Conservation (phyloP, 2,888 invertebrate species). For the Linnaemya tessellans region DNA sequence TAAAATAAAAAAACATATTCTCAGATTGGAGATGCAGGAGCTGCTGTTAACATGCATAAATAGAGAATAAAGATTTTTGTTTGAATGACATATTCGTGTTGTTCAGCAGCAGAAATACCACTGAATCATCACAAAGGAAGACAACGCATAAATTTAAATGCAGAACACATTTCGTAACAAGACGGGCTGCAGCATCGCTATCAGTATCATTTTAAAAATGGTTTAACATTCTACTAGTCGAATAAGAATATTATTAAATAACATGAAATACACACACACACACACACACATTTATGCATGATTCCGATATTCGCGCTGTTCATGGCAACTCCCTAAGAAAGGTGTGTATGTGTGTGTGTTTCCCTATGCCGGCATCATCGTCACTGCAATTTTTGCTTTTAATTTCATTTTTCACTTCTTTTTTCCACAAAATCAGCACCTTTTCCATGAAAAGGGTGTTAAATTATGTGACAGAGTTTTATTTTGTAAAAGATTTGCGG, state of each 20-base stretch:
- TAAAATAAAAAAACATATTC: background rate
- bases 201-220: constrained; percentile 66
- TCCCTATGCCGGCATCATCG: constrained; percentile 1
- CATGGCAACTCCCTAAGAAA: background rate
- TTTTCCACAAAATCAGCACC: constrained; percentile 68
- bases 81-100: constrained; percentile 48
- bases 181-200: constrained; percentile 25
- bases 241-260: constrained; percentile 44
- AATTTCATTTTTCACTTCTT: constrained; percentile 27
- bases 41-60: constrained; percentile 13
- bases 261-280: constrained; percentile 7
- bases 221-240: constrained; percentile 50
- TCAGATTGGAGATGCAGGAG: background rate
- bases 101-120: constrained; percentile 46
- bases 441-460: constrained; percentile 66
- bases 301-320: constrained; percentile 33
- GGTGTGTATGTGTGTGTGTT: background rate
- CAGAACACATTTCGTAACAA: constrained; percentile 63
- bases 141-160: constrained; percentile 70
- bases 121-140: constrained; percentile 63
- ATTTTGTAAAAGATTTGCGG: constrained; percentile 70
- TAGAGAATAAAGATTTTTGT: constrained; percentile 15
- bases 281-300: constrained; percentile 46
- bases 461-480: constrained; percentile 72
- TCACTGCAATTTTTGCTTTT: constrained; percentile 47